Percentiles rank a stretch among this genome's conserved stretches.
Evolutionary conservation across 2,113 vertebrate genomes (phyloP).

Genomic region (Zosterops pallidus): DNA sequence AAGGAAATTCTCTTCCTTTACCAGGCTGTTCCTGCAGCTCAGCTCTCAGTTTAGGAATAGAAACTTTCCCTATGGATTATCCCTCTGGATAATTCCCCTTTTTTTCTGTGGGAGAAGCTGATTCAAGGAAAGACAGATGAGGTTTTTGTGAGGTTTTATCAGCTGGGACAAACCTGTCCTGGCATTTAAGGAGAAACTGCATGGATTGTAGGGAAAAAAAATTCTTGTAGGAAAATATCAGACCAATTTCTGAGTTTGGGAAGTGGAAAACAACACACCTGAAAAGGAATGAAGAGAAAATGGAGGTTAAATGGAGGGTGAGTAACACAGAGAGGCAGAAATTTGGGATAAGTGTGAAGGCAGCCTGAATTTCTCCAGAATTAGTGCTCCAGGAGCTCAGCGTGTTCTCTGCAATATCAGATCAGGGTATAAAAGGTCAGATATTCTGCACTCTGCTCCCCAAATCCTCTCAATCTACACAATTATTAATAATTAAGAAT

Average conservation of each 20-base stretch:
- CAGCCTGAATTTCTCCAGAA: background rate
- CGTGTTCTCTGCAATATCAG: background rate
- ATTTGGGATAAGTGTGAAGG: background rate
- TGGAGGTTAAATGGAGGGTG: background rate
- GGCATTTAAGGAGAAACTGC: background rate
- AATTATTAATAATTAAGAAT: background rate
- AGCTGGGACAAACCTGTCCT: background rate
- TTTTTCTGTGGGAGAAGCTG: background rate
- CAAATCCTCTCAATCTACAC: background rate
- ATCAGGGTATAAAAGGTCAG: background rate
- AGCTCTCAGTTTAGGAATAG: background rate
- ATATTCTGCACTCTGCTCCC: background rate
- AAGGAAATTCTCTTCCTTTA: background rate
- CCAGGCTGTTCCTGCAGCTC: background rate
- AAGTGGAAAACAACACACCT: background rate
- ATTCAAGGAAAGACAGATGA: background rate
- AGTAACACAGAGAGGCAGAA: background rate
- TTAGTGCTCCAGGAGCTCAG: background rate
- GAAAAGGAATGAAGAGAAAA: background rate
- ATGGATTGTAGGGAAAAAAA: background rate
- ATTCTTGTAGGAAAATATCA: background rate
- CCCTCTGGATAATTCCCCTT: background rate
- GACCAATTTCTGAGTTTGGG: accelerated
- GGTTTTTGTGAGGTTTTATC: background rate
- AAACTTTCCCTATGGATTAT: background rate